Conservation (phyloP, 2,888 invertebrate genomes). For the Drosophila limbata region DNA sequence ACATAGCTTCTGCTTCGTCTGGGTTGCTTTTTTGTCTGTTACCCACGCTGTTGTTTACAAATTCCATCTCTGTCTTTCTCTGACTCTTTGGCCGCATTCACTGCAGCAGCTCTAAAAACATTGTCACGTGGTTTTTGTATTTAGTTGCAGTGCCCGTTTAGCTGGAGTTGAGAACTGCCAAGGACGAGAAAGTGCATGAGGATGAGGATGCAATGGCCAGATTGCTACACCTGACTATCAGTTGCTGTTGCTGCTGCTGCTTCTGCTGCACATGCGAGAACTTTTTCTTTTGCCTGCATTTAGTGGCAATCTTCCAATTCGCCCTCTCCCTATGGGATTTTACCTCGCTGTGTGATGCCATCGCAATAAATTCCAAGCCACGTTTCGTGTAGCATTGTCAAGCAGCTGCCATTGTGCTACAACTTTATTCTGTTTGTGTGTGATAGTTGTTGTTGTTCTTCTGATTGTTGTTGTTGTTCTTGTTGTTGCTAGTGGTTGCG, state of each 20-base stretch:
- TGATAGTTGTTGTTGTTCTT: conserved; percentile 29
- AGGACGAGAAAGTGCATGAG: conserved; percentile 1
- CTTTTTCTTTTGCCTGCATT: conserved; percentile 45
- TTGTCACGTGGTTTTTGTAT: conserved; percentile 81
- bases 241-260: conserved; percentile 20
- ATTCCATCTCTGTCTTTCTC: not conserved
- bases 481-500: conserved; percentile 21
- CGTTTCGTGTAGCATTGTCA: conserved; percentile 65
- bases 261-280: conserved; percentile 21
- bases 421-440: conserved; percentile 57
- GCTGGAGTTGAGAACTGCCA: conserved; percentile 19
- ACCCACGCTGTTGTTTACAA: not conserved
- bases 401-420: conserved; percentile 60
- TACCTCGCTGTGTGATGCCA: conserved; percentile 26
- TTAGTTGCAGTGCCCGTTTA: conserved; percentile 61
- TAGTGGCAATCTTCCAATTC: conserved; percentile 8
- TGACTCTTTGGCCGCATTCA: not conserved
- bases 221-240: conserved; percentile 53
- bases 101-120: conserved; percentile 58
- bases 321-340: not conserved
- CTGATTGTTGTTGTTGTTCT: conserved; percentile 24
- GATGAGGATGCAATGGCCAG: conserved; percentile 46
- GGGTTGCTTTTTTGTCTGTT: no score
- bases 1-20: conserved; percentile 33
- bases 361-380: conserved; percentile 69